phyloP scores from a whole-genome alignment of 64 coral and sea anemone species.

The Montipora cactus region DNA sequence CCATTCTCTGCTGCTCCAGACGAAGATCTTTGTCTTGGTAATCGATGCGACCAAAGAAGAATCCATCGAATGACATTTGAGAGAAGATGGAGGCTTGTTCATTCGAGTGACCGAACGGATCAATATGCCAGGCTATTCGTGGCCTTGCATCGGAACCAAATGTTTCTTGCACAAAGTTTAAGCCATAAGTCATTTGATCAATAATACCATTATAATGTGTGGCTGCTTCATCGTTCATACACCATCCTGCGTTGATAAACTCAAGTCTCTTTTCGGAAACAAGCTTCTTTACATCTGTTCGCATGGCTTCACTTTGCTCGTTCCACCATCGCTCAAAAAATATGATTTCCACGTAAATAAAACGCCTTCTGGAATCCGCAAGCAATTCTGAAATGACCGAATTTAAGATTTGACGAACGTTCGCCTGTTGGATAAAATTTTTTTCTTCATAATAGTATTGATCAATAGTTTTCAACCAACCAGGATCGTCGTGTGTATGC shows the following conservation, averaged over 20 bases:
- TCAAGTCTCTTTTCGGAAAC: slow-evolving; percentile 51
- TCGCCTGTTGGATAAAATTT: slow-evolving; percentile 48
- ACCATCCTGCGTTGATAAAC: slow-evolving; percentile 80
- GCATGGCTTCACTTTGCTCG: slow-evolving; percentile 49
- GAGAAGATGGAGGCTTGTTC: slow-evolving; percentile 75
- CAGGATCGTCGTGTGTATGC: slow-evolving; percentile 45
- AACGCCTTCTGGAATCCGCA: slow-evolving; percentile 35
- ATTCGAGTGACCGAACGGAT: slow-evolving; percentile 75
- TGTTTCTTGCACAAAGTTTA: slow-evolving; percentile 70
- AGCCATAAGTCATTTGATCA: slow-evolving; percentile 77
- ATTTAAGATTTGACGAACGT: slow-evolving; percentile 39
- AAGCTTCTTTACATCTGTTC: slow-evolving; percentile 55
- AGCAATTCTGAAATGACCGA: slow-evolving; percentile 45
- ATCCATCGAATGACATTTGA: slow-evolving; percentile 82
- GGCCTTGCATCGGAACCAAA: slow-evolving; percentile 72
- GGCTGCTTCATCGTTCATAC: slow-evolving; percentile 76
- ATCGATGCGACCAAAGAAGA: slow-evolving; percentile 76
- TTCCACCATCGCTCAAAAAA: slow-evolving; percentile 83
- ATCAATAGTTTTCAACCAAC: slow-evolving; percentile 53
- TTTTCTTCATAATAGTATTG: slow-evolving; percentile 40
- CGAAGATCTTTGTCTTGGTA: slow-evolving; percentile 51
- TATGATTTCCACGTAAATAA: slow-evolving; percentile 48
- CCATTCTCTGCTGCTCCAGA: slow-evolving; percentile 63
- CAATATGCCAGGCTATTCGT: slow-evolving; percentile 75
- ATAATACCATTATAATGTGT: slow-evolving; percentile 80